Conservation (phyloP, 2,797 vertebrate genomes). For the Enteromius thamalakanensis region DNA sequence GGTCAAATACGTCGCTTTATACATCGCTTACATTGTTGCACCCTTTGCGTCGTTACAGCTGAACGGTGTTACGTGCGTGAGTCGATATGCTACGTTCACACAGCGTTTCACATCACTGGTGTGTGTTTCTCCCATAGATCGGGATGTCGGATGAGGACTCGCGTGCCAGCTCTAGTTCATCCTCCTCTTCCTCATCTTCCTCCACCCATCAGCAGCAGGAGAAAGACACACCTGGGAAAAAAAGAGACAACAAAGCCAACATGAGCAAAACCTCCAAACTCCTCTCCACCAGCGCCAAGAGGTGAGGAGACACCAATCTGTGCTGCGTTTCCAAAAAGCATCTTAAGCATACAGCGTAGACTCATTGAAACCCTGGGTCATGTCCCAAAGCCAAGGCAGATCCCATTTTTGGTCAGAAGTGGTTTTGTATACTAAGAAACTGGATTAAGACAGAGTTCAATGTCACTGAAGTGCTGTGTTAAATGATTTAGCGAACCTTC, state of each 20-base stretch:
- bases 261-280: constrained; percentile 99
- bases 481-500: background rate
- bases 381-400: background rate
- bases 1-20: constrained; percentile 44
- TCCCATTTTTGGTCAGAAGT: background rate
- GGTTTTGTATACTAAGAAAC: background rate
- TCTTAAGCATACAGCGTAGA: background rate
- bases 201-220: constrained; percentile 87
- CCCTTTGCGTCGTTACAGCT: background rate
- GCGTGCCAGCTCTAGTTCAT: constrained; percentile 95
- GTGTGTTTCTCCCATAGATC: constrained; percentile 62
- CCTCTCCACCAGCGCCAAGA: constrained; percentile 95
- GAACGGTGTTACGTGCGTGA: background rate
- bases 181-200: constrained; percentile 90
- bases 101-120: background rate
- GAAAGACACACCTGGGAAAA: constrained; percentile 79
- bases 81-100: background rate
- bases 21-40: constrained; percentile 12
- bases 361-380: background rate
- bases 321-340: background rate
- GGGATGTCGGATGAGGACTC: constrained; percentile 99
- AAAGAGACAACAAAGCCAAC: constrained; percentile 92
- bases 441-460: background rate
- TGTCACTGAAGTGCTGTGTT: background rate
- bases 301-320: constrained; percentile 71